Evolutionary conservation across 1,140 invertebrate species (phyloP), one percentile per base, ranked within the genome.

Genomic region (Hyles euphorbiae): DNA sequence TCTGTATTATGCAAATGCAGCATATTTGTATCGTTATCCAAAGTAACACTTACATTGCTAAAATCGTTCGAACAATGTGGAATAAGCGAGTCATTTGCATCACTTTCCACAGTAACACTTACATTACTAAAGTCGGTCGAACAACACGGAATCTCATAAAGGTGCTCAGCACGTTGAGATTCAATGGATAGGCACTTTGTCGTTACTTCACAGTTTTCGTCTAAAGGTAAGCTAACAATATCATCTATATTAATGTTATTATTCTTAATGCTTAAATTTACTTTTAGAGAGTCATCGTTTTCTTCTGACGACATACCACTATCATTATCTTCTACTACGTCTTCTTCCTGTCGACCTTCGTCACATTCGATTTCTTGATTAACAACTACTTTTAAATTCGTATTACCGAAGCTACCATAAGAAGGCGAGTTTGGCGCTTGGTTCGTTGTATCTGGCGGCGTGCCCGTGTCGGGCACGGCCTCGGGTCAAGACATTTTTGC

Each of bases 81-180:
- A 40, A 40, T 40, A 1, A 40, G 8, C 36, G 2, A 40, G 4
- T 40, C 36, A 3, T 40, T 40, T 40, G 36, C 36, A 40, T 40
- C 36, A 40, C 8, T 40, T 40, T 40, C 36, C 36, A 40, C 36
- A 40, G 36, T 61, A 76, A 82, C 70, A 70, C 76, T 81, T 70
- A 72, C 66, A 70, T 72, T 72, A 62, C 64, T 72, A 78, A 77
- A 73, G 74, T 79, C 70, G 61, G 74, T 80, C 53, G 85, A 88
- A 81, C 83, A 88, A 78, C 82, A 76, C n/a, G 86, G 86, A 88
- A 88, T 88, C 71, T 84, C 86, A 87, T 87, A 87, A 82, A 82
- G 74, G 46, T 61, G 73, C 67, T 79, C 73, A 74, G 66, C 79
- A 77, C 74, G 66, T 55, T 76, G 74, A 76, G 75, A 74, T 72